Base-by-base conservation (phyloP, 2,113 vertebrate species). In the human (Homo sapiens) region DNA sequence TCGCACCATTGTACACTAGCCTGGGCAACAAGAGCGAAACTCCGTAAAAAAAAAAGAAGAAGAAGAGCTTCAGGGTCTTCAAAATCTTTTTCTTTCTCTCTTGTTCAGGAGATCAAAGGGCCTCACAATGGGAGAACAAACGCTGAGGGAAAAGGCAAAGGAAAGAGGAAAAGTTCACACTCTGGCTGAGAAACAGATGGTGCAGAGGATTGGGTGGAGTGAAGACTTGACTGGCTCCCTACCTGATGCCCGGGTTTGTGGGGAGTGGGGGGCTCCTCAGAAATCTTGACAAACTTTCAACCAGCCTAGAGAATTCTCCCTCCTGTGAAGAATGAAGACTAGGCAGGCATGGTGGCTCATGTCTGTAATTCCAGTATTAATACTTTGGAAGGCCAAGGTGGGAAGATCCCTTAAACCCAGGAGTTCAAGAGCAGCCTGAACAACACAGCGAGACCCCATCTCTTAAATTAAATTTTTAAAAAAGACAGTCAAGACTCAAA, bases 151-250 rank as follows among this genome's bases (percentile, higher is more conserved):
- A 97, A 94, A 97, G 61, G 89, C 81, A 95, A 97, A 93, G 70
- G 93, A 95, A 92, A 96, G 93, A 97, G 97, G 72, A 90, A 95
- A 96, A 97, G 97, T 98, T 98, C 98, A 98, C 98, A 98, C 98
- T 97, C 64, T 72, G 96, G 95, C 97, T 97, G 94, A 98, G 97
- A 98, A 98, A 97, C 99, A 99, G 98, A 99, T 99, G 99, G 98
- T 91, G 70, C n/a, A 13, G 81, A 96, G 83, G 57, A 76, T 75
- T 59, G 79, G 90, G 88, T 78, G 20, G 8, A 84, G 6, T 11
- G 92, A 78, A 92, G 55, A 52, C 72, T 32, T 45, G n/a, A 73
- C 78, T 30, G 0, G 50, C 1, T 78, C 57, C 50, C 68, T 9
- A 32, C 40, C 6, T 16, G 35, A 50, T 25, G 12, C 64, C 64